Percentiles rank a stretch among this genome's conserved stretches.
These are phyloP conservation scores for Psittacula echo DNA, from an alignment of 2,797 vertebrate species.

Conservation along the genomic window DNA sequence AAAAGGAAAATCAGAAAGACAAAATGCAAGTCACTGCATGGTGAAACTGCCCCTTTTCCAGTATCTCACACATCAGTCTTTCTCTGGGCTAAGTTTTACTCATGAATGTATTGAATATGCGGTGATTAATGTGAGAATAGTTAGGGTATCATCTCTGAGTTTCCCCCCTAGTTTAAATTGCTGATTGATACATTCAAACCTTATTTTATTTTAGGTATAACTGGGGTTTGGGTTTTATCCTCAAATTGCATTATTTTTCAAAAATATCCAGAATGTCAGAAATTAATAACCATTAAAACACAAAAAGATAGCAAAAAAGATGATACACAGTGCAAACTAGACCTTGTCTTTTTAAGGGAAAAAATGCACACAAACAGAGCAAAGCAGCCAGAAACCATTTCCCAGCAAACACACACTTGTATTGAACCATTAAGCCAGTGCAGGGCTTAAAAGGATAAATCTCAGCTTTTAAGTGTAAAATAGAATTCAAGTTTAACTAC, in stretches of 20 bases:
- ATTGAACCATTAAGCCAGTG: background rate
- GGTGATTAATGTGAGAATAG: background rate
- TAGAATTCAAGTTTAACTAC: conserved; percentile 5
- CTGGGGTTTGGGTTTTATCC: background rate
- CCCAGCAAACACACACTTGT: background rate
- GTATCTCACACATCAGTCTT: background rate
- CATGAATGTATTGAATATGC: background rate
- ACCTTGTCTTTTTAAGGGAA: background rate
- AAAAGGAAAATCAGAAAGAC: background rate
- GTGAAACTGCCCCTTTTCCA: background rate
- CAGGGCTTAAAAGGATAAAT: conserved; percentile 29
- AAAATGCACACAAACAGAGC: background rate
- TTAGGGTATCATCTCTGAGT: background rate
- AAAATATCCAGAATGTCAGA: background rate
- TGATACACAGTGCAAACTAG: background rate
- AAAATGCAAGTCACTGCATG: background rate
- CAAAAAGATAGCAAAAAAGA: background rate
- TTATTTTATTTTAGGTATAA: background rate
- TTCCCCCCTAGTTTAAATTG: background rate
- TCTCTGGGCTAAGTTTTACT: background rate
- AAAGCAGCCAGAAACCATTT: background rate
- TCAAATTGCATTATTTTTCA: background rate
- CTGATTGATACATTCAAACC: background rate
- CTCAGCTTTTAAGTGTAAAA: conserved; percentile 38
- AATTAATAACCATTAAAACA: background rate